Evolutionary conservation across 2,888 invertebrate genomes (phyloP), one percentile per base, ranked within the genome.

Genomic region (Macrosoma leucophasiata): DNA sequence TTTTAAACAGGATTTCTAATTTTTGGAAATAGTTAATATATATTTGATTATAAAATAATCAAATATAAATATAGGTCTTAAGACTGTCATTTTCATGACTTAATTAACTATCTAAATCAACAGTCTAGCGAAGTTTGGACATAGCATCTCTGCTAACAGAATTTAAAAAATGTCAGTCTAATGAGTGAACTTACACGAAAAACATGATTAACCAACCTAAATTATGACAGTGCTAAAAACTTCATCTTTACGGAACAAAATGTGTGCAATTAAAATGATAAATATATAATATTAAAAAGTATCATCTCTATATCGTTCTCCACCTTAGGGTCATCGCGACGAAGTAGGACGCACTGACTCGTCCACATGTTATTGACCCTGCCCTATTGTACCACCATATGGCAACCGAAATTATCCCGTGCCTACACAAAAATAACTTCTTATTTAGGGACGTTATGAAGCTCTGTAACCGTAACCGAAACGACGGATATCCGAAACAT

Each of bases 281-380:
- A 17, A 17, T 7, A 17, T 5, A 17, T 17, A 17, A 5, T 4
- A 21, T 3, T 10, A 13, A 2, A 2, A 8, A 19, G 17, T 39
- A 58, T 23, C 73, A 62, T 22, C 79, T 78, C 73, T 65, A 55
- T 66, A 57, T 19, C 42, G 52, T 48, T 44, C 55, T 43, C 52
- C 51, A 49, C 53, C 59, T 61, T 61, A 61, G 60, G 73, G 69
- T 66, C 75, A 73, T 62, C 62, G 56, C 56, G 56, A 60, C 63
- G 67, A 75, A 77, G 70, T 73, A 71, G 71, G 63, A 62, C 75
- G 73, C 65, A 70, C 71, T 71, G 73, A 59, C 70, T 65, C 67
- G 62, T 62, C 63, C 63, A 60, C 68, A 71, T 78, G 79, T 77
- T 81, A 77, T 79, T 81, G 82, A 81, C 81, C 77, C 72, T 67